Evolutionary conservation across 2,888 invertebrate genomes (phyloP).

Genomic region (Bellardia pandia): DNA sequence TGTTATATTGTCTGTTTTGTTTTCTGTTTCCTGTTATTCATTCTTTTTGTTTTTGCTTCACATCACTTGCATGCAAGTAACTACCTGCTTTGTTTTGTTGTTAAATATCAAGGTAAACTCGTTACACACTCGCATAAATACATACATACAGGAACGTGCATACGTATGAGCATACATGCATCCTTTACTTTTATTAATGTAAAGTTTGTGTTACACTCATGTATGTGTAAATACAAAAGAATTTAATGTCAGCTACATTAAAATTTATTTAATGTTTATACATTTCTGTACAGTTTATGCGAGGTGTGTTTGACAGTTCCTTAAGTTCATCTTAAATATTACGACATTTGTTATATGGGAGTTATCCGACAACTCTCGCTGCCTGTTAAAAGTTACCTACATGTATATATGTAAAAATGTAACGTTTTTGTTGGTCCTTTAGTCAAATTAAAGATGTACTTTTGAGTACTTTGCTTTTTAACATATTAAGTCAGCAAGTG

Average conservation of each 20-base stretch:
- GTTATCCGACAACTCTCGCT: background rate
- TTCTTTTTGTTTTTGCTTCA: constrained; percentile 44
- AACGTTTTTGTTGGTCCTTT: background rate
- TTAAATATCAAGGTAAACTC: constrained; percentile 53
- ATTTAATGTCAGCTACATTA: constrained; percentile 39
- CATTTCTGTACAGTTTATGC: background rate
- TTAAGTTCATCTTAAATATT: too few relatives aligned
- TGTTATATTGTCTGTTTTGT: constrained; percentile 52
- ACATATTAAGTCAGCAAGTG: background rate
- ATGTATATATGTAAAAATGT: background rate
- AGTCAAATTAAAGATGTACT: background rate
- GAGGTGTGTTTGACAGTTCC: too few relatives aligned
- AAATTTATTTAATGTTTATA: constrained; percentile 7
- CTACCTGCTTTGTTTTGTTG: background rate
- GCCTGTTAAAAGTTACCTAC: background rate
- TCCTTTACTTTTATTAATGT: constrained; percentile 10
- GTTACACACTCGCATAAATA: constrained; percentile 5
- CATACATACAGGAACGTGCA: background rate
- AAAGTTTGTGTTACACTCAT: background rate
- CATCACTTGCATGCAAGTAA: constrained; percentile 4
- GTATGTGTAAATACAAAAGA: background rate
- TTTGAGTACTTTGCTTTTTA: background rate
- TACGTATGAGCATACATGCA: background rate
- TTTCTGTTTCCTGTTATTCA: constrained; percentile 35
- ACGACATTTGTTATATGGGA: too few relatives aligned